Base-by-base conservation (phyloP, 2,797 vertebrate species). In the Phoebastria nigripes region DNA sequence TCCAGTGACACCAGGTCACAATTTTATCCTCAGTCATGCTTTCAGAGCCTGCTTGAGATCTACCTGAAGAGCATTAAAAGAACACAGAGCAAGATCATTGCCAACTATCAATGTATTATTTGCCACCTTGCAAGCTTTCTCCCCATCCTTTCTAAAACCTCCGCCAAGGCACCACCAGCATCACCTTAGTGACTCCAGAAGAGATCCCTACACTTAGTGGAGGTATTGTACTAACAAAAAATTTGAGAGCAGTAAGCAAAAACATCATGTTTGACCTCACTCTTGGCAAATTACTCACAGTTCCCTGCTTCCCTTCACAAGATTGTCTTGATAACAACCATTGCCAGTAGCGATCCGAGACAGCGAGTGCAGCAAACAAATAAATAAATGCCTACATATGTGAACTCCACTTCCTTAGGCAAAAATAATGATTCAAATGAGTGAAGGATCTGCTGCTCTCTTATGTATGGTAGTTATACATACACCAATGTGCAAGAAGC, bases 201-300 rank as follows among this genome's bases (percentile, higher is more conserved):
- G 37, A 86, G 37, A 76, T 46, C 9, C 14, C 25, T 81, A 17
- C 14, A 33, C 14, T 73, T 49, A 25, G 11, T 49, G 49, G 35
- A 89, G 59, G 49, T 31, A 42, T n/a, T 58, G 22, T 16, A 39
- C 56, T 79, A 66, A 92, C 76, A 72, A 88, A 76, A 39, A 67
- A 29, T 95, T 93, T 79, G 62, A 91, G 24, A 91, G 37, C 39
- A 76, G 51, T 25, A 89, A 77, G 77, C 19, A 85, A 95, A 95
- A 59, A 6, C 33, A 22, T 46, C 1, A 2, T 69, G 33, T 73
- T 81, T 93, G 71, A 85, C 81, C 82, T 93, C 91, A 93, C 62
- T 55, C 33, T 93, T 67, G 35, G 73, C 58, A 93, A 82, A 84
- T 81, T 79, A 77, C 41, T 93, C 78, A 77, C 51, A 79, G 65